Percentiles rank a stretch among this genome's conserved stretches.
Evolutionary conservation across 2,797 vertebrate species (phyloP).

Genomic region (Simalia tracyae): DNA sequence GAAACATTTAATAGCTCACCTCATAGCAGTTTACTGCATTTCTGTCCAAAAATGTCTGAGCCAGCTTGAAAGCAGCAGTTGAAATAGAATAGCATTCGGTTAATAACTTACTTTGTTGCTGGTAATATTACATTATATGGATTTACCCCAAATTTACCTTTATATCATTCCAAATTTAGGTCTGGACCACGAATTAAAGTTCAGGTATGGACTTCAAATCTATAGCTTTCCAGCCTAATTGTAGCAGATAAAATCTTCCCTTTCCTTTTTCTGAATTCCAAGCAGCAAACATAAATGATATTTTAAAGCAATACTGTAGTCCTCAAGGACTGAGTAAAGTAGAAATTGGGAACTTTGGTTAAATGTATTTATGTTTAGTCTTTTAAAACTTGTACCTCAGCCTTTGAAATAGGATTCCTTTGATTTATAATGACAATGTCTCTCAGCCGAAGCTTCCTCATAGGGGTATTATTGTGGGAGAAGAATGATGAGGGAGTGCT

Average conservation of each 20-base stretch:
- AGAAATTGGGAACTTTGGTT: background rate
- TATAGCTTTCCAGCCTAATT: background rate
- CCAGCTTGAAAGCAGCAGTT: background rate
- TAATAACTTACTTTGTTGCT: background rate
- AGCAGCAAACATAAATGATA: background rate
- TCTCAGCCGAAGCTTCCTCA: background rate
- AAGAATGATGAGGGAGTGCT: background rate
- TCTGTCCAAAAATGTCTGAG: background rate
- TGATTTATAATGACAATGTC: background rate
- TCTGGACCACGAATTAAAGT: background rate
- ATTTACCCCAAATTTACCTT: background rate
- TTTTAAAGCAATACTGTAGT: background rate
- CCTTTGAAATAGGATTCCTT: background rate
- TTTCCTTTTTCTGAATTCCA: too few relatives aligned
- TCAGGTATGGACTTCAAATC: background rate
- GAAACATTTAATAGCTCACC: background rate
- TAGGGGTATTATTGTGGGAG: background rate
- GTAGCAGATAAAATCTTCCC: background rate
- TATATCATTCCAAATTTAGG: background rate
- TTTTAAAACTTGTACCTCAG: background rate
- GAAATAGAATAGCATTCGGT: background rate
- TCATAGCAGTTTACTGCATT: background rate
- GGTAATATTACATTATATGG: background rate
- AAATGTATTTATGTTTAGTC: background rate
- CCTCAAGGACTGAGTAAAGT: background rate